A percentile compares a stretch with the other conserved stretches of the same genome.
Evolutionary conservation across 2,888 invertebrate species (phyloP).

Genomic region (Incurvaria masculella): DNA sequence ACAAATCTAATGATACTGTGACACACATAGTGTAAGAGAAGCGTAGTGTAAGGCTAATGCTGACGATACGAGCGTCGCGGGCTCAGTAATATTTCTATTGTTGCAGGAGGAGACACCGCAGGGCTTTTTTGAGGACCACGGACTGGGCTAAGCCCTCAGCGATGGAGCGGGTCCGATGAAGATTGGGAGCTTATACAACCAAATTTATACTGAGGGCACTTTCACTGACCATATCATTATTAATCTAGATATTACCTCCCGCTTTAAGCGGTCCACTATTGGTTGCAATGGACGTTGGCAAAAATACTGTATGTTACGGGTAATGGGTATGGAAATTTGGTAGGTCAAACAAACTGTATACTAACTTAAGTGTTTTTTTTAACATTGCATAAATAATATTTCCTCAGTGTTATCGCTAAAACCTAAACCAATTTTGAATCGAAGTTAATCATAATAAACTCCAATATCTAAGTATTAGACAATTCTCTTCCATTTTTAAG

Average conservation of each 20-base stretch:
- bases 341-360: neutral
- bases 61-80: slow-evolving; percentile 39
- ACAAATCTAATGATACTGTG: no score
- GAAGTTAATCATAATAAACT: neutral
- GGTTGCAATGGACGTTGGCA: neutral
- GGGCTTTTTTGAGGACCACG: slow-evolving; percentile 99
- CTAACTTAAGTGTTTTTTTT: neutral
- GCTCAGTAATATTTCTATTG: slow-evolving; percentile 55
- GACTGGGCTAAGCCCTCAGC: slow-evolving; percentile 70
- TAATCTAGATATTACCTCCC: slow-evolving; percentile 1
- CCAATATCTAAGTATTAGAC: neutral
- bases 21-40: neutral
- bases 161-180: neutral
- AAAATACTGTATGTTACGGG: neutral
- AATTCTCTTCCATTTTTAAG: neutral
- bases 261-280: neutral
- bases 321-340: neutral
- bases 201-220: neutral
- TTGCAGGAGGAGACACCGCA: slow-evolving; percentile 99
- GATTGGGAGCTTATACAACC: neutral
- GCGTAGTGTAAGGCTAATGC: neutral
- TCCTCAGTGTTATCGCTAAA: no score
- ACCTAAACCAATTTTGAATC: no score
- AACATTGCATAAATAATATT: neutral
- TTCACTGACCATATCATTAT: neutral